Conservation (phyloP, 2,888 invertebrate genomes). For the Habrosyne pyritoides region DNA sequence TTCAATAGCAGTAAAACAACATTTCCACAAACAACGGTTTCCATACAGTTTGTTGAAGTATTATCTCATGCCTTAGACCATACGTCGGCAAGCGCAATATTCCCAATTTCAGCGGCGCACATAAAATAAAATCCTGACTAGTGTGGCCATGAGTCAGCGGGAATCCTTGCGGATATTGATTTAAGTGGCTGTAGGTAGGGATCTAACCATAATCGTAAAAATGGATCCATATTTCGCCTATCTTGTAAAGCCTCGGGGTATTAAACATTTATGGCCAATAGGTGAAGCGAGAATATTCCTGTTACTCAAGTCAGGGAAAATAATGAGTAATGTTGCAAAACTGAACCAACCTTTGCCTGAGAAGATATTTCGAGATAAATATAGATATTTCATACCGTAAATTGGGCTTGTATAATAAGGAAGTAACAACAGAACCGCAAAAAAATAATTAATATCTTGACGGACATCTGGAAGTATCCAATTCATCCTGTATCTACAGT, state of each 20-base stretch:
- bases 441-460: no score
- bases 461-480: no score
- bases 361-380: no score
- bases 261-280: neutral
- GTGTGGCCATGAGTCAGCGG: slow-evolving; percentile 26
- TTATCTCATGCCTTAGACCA: slow-evolving; percentile 13
- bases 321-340: no score
- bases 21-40: neutral
- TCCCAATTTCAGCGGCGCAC: slow-evolving; percentile 36
- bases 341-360: no score
- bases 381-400: no score
- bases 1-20: neutral
- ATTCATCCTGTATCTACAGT: no score
- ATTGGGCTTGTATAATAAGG: no score
- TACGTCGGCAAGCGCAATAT: slow-evolving; percentile 24
- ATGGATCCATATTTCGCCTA: neutral
- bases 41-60: neutral
- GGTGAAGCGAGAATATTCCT: no score
- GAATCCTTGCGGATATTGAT: slow-evolving; percentile 3
- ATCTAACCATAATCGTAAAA: slow-evolving; percentile 2
- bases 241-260: neutral
- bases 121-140: slow-evolving; percentile 37
- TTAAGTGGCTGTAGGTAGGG: neutral
- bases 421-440: no score
- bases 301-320: no score